Conservation (phyloP, 2,797 vertebrate species). For the Pyrocephalus nanus region DNA sequence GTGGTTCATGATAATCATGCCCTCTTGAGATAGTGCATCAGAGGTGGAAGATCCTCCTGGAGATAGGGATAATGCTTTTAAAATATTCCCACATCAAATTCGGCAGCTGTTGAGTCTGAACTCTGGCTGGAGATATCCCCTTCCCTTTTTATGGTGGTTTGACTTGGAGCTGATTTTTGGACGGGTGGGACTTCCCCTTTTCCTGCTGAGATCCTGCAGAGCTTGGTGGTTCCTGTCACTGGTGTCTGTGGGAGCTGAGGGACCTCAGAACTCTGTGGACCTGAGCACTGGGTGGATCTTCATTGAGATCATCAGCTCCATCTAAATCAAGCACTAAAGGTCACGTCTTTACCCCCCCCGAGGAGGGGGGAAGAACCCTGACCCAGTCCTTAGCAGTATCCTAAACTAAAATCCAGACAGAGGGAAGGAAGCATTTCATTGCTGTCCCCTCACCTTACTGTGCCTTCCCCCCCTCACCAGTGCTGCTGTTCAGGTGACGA, state of each 20-base stretch:
- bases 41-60: constrained; percentile 19
- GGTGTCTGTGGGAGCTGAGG: background rate
- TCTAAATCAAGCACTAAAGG: background rate
- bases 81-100: background rate
- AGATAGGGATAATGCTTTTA: background rate
- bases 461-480: background rate
- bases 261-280: background rate
- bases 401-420: background rate
- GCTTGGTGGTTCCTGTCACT: background rate
- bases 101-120: background rate
- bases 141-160: background rate
- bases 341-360: background rate
- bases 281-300: background rate
- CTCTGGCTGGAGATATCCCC: background rate
- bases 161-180: background rate
- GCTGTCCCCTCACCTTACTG: background rate
- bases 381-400: background rate
- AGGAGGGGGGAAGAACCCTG: background rate
- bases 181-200: background rate
- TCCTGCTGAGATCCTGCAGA: background rate
- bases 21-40: background rate
- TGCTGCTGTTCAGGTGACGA: background rate
- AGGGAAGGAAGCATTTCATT: background rate
- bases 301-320: background rate
- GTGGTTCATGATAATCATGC: constrained; percentile 47